Base-by-base conservation (phyloP, 2,113 vertebrate genomes). In the Nannospalax galili region DNA sequence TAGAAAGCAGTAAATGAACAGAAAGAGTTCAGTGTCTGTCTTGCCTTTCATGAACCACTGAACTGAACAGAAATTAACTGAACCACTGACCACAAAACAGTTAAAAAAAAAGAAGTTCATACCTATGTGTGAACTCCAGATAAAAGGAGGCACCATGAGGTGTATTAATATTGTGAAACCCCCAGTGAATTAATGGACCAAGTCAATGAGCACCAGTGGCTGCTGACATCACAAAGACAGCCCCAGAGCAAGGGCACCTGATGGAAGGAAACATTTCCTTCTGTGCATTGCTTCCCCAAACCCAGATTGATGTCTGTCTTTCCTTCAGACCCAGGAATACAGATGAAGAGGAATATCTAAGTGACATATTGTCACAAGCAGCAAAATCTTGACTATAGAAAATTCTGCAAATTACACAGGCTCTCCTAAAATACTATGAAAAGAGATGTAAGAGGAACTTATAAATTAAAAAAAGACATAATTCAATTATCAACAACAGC, bases 1-100 rank as follows among this genome's bases (percentile, higher is more conserved):
- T 93, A 16, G 80, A 93, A 85, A 93, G 12, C 64, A 12, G 42
- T 85, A 48, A 81, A 7, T 77, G 48, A 52, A 78, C 91, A 92
- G 7, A 79, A 84, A 88, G 28, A 81, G 5, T 62, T 82, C 75
- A 81, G 22, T 7, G 40, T 88, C 30, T 85, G 35, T 12, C 7
- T 9, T 52, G n/a, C 48, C 48, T 52, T 52, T 52, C 48, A 52
- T 52, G 48, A 52, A 52, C 48, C 48, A 52, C 6, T 52, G 48
- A 52, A 6, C 48, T 52, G 48, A 52, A 52, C 48, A 52, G 48
- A 52, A 6, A 6, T 52, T 6, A 60, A 78, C 10, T 52, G 64
- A 74, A 87, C 45, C 22, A 20, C 32, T 7, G 10, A 19, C 65
- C 56, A 40, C 24, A 45, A 92, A 90, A 62, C 19, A 67, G 7